Percentiles rank a stretch among this genome's conserved stretches.
phyloP scores from a whole-genome alignment of 2,797 vertebrate genomes.

The Eidolon dupreanum region DNA sequence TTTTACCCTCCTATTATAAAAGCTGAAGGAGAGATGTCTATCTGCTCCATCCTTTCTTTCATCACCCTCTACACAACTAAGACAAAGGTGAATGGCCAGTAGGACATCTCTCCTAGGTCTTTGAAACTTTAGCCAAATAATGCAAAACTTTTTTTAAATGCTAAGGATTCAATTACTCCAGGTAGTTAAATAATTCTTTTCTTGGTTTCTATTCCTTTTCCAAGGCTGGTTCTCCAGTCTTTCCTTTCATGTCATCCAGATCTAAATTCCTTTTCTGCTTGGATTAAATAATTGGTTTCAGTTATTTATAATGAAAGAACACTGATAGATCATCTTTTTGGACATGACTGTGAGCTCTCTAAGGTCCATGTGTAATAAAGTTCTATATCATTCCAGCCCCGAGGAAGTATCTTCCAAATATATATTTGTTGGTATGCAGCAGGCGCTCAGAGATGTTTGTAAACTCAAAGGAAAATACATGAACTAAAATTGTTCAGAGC shows the following conservation, averaged over 20 bases:
- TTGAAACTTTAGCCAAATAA: background rate
- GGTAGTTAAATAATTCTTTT: background rate
- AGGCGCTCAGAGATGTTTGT: background rate
- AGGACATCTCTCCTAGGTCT: background rate
- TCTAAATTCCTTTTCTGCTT: conserved; percentile 27
- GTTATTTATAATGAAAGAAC: background rate
- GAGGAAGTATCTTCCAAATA: background rate
- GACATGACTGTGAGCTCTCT: background rate
- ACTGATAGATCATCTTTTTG: background rate
- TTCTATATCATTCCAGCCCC: background rate
- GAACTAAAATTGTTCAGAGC: background rate
- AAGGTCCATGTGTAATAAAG: background rate
- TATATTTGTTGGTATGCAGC: background rate
- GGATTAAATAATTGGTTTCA: conserved; percentile 1
- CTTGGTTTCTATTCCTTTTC: background rate
- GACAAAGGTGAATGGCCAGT: background rate
- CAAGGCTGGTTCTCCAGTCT: background rate
- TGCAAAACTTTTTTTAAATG: too few relatives aligned
- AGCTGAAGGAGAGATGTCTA: background rate
- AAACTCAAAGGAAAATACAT: background rate
- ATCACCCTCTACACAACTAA: background rate
- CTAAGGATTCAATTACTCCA: background rate
- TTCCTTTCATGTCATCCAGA: background rate
- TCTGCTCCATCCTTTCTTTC: background rate
- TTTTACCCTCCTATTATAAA: background rate